Evolutionary conservation across 2,113 vertebrate species (phyloP), one percentile per base, ranked within the genome.

Genomic region (Mesoclemmys tuberculata): DNA sequence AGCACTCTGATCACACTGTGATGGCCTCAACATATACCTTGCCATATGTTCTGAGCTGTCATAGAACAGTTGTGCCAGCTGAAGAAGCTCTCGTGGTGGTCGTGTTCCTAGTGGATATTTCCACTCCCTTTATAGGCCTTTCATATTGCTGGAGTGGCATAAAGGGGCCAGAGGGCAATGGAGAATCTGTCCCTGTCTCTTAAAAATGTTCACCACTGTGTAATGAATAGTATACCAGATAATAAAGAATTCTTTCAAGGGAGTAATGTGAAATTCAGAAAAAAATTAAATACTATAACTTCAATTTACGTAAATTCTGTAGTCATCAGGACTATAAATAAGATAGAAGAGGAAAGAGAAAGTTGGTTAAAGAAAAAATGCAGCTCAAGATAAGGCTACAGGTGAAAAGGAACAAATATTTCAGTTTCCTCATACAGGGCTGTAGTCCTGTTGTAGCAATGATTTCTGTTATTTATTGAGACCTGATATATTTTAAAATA

Each of bases 1-100:
- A 80, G 83, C 74, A 26, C 10, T 49, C 0, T 64, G 61, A 6
- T 68, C 64, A 68, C 19, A 68, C 35, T 64, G 41, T 80, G 75
- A 44, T 4, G 85, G 80, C 13, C 77, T 68, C 84, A 89, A 90
- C 91, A 95, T 68, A 89, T 87, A 91, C 86, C 82, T 18, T 38
- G 77, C n/a, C 19, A 38, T 22, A 71, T n/a, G 8, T 68, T 68
- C 31, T 71, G n/a, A 85, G 1, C 41, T 10, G 21, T 82, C 81
- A 92, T 85, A 92, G 84, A 78, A 71, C 74, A 56, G 91, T 93
- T 64, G 56, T 79, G 84, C 55, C 8, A 41, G 51, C 12, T 82
- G 80, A 64, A 89, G 27, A 52, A 91, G 48, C 84, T 77, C 85
- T 51, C 84, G 55, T 51, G 51, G 79, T 75, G 64, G 54, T 35